Percentiles rank a stretch among this genome's conserved stretches.
These are phyloP conservation scores for Etheostoma perlongum DNA, from an alignment of 2,797 vertebrate genomes.

Conservation along the genomic window DNA sequence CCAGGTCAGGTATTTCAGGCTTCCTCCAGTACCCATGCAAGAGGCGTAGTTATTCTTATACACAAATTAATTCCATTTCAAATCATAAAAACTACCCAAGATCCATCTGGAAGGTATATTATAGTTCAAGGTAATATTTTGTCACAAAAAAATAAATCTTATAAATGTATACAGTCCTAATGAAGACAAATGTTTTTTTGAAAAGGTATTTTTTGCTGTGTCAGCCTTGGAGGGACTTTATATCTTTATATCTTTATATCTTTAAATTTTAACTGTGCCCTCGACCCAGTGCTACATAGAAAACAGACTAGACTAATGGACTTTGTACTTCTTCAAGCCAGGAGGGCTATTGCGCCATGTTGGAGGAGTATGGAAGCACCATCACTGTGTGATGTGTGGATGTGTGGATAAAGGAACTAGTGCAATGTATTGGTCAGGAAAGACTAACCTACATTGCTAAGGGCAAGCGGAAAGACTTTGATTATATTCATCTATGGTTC, in stretches of 20 bases:
- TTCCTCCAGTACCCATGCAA: constrained; percentile 10
- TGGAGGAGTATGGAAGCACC: too few relatives aligned
- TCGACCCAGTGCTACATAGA: background rate
- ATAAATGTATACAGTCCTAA: background rate
- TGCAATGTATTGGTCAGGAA: too few relatives aligned
- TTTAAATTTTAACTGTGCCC: background rate
- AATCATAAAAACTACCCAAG: background rate
- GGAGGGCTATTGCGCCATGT: too few relatives aligned
- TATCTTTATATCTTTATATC: background rate
- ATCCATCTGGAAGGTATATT: constrained; percentile 22
- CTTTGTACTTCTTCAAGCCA: too few relatives aligned
- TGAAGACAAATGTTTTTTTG: background rate
- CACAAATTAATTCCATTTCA: constrained; percentile 33
- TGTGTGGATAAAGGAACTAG: too few relatives aligned
- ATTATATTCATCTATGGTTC: too few relatives aligned
- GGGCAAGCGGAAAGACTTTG: too few relatives aligned
- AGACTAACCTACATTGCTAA: too few relatives aligned
- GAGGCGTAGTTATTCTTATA: constrained; percentile 9
- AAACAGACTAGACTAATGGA: too few relatives aligned
- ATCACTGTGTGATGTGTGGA: too few relatives aligned
- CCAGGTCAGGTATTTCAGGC: too few relatives aligned
- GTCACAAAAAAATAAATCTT: background rate
- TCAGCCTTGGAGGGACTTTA: background rate
- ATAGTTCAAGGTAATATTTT: constrained; percentile 6
- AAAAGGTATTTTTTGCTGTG: background rate